Evolutionary conservation across 1,140 invertebrate genomes (phyloP).

Genomic region (Drosophila santomea): DNA sequence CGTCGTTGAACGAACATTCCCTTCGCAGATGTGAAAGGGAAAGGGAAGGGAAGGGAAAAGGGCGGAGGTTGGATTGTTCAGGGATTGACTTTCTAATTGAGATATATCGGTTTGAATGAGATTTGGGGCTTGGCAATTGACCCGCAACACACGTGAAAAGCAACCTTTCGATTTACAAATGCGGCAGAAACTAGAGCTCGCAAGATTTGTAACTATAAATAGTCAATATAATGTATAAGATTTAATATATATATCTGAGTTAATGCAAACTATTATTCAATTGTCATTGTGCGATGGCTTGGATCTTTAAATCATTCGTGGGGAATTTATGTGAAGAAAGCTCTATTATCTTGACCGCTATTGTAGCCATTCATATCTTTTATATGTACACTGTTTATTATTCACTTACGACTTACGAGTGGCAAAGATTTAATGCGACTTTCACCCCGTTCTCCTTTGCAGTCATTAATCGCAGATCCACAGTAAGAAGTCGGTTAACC

Average conservation of each 20-base stretch:
- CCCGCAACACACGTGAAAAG: not conserved
- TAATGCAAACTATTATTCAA: too few species aligned
- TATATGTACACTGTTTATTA: slow-evolving; percentile 5
- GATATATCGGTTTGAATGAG: slow-evolving; percentile 20
- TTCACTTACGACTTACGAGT: not conserved
- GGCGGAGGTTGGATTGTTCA: slow-evolving; percentile 11
- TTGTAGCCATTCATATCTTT: slow-evolving; percentile 1
- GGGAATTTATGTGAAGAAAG: too few species aligned
- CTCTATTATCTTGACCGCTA: slow-evolving; percentile 8
- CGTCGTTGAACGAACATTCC: slow-evolving; percentile 9
- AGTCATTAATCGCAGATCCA: slow-evolving; percentile 33
- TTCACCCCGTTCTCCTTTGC: slow-evolving; percentile 34
- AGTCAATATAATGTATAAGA: too few species aligned
- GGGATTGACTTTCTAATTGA: slow-evolving; percentile 52
- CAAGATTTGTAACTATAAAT: too few species aligned
- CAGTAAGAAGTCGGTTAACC: slow-evolving; percentile 5
- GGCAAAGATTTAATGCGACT: slow-evolving; percentile 41
- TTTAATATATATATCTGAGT: too few species aligned
- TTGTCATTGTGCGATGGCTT: not conserved
- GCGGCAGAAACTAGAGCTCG: slow-evolving; percentile 1
- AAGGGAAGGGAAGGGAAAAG: not conserved
- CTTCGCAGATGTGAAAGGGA: slow-evolving; percentile 27
- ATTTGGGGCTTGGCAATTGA: slow-evolving; percentile 13
- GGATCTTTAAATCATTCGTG: not conserved
- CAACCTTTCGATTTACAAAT: not conserved